These are phyloP conservation scores for Apodemus sylvaticus DNA, from an alignment of 2,113 vertebrate species.

Conservation along the genomic window DNA sequence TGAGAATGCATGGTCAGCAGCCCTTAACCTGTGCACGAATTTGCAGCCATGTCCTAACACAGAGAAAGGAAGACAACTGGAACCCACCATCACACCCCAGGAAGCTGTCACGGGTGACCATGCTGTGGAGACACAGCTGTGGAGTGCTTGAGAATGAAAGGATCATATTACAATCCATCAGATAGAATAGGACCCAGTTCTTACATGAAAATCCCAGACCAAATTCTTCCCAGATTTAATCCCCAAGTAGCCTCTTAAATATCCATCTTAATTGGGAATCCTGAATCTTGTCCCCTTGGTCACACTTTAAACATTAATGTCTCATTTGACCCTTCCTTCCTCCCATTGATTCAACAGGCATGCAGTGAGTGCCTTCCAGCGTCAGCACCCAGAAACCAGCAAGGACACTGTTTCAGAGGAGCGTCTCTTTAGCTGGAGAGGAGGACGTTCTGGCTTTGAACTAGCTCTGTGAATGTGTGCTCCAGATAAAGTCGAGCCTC, in stretches of 20 bases:
- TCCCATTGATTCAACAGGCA: slow-evolving; percentile 13
- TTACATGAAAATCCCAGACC: background rate
- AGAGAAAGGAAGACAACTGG: slow-evolving; percentile 12
- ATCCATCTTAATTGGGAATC: slow-evolving; percentile 1
- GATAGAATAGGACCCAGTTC: background rate
- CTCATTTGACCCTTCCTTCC: background rate
- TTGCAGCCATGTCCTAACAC: slow-evolving; percentile 47
- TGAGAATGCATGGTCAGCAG: background rate
- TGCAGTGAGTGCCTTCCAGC: background rate
- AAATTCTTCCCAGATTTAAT: slow-evolving; percentile 42
- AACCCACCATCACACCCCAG: background rate
- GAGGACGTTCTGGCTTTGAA: slow-evolving; percentile 51
- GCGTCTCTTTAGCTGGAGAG: slow-evolving; percentile 51
- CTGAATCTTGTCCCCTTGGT: slow-evolving; percentile 9
- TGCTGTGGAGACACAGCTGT: background rate
- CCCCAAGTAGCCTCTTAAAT: slow-evolving; percentile 7
- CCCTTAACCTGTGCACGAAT: background rate
- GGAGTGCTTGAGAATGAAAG: background rate
- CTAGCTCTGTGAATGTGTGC: slow-evolving; percentile 47
- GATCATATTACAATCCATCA: background rate
- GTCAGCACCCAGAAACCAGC: background rate
- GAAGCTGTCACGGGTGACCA: background rate
- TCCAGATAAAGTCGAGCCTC: slow-evolving; percentile 77
- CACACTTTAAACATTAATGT: slow-evolving; percentile 17
- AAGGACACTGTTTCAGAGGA: slow-evolving; percentile 23